Evolutionary conservation across 2,113 vertebrate genomes (phyloP).

Genomic region (Scopus umbretta): DNA sequence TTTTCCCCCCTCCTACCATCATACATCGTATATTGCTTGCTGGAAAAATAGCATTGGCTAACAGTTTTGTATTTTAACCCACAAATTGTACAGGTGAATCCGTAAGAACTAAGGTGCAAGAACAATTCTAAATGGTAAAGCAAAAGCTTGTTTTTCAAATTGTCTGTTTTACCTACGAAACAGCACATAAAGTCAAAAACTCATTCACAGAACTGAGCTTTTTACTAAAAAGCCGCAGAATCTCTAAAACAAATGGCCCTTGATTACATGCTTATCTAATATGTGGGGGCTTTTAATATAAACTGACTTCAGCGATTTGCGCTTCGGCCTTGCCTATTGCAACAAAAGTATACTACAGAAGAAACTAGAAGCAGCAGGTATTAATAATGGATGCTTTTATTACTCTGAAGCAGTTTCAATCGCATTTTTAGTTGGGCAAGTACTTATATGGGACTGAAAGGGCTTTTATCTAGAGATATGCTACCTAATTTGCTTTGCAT

Average conservation of each 20-base stretch:
- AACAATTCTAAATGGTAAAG: background rate
- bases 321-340: background rate
- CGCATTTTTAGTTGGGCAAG: background rate
- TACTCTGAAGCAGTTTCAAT: background rate
- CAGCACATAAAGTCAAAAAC: background rate
- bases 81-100: background rate
- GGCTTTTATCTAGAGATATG: background rate
- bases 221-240: background rate
- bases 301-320: background rate
- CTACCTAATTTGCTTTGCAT: background rate
- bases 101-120: background rate
- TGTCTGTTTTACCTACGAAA: background rate
- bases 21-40: background rate
- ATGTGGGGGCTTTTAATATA: fast-evolving
- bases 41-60: background rate
- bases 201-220: background rate
- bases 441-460: background rate
- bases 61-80: background rate
- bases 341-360: background rate
- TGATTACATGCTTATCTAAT: background rate
- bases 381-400: background rate
- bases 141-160: background rate
- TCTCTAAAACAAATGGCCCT: background rate
- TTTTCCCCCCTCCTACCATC: background rate
- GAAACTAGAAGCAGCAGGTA: background rate